Conservation (phyloP, 2,797 vertebrate species). For the Varecia variegata region DNA sequence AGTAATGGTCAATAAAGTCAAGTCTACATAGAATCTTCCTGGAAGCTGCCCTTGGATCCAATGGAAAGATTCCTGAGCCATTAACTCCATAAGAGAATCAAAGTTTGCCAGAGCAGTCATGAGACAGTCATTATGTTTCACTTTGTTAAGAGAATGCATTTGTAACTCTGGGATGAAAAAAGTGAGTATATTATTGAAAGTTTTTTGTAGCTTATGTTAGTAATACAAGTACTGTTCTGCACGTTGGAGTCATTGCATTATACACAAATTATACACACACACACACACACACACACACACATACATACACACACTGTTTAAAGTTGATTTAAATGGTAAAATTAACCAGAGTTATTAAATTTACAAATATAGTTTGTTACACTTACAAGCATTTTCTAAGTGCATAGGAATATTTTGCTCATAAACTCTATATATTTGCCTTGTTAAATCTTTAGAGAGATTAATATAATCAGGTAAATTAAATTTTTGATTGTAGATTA, state of each 20-base stretch:
- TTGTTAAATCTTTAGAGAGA: background rate
- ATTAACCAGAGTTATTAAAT: background rate
- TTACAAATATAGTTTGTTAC: background rate
- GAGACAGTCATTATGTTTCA: background rate
- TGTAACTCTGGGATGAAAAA: background rate
- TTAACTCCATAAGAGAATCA: background rate
- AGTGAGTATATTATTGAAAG: background rate
- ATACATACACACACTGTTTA: background rate
- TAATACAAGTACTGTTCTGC: background rate
- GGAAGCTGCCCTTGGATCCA: background rate
- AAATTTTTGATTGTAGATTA: constrained; percentile 4
- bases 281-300: no score
- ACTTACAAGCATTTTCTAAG: background rate
- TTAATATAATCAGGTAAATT: constrained; percentile 23
- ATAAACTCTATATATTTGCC: background rate
- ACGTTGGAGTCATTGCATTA: background rate
- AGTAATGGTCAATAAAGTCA: background rate
- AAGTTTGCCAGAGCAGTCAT: background rate
- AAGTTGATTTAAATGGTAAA: background rate
- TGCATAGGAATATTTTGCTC: background rate
- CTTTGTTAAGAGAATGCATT: background rate
- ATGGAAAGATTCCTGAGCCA: background rate
- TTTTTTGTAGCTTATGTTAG: background rate
- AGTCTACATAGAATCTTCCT: background rate
- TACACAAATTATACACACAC: no score